These are phyloP conservation scores for Phaetusa simplex DNA, from an alignment of 2,113 vertebrate species.

Conservation along the genomic window DNA sequence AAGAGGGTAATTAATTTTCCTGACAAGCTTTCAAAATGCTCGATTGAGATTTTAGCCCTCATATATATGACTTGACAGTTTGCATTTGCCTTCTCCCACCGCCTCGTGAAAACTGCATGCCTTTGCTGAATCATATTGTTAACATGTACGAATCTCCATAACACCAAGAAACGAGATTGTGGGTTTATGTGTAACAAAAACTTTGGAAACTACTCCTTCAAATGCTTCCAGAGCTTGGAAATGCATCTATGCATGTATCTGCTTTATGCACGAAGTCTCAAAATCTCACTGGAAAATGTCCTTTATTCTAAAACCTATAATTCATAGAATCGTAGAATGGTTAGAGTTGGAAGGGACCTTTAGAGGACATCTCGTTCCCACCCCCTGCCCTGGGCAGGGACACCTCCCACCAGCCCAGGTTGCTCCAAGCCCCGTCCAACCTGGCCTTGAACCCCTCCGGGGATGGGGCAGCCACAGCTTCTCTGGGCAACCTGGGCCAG, in stretches of 20 bases:
- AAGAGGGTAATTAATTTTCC: constrained; percentile 74
- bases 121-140: neutral
- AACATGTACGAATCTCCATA: neutral
- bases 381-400: neutral
- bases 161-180: neutral
- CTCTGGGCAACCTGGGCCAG: no score
- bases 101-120: neutral
- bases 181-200: neutral
- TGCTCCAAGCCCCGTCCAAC: neutral
- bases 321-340: neutral
- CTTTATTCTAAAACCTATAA: neutral
- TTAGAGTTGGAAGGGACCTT: neutral
- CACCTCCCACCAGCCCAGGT: neutral
- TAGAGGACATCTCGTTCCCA: neutral
- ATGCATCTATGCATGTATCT: neutral
- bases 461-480: neutral
- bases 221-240: neutral
- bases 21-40: constrained; percentile 68
- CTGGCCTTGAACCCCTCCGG: neutral
- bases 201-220: neutral
- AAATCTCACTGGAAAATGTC: neutral
- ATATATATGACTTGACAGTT: constrained; percentile 59
- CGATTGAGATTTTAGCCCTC: constrained; percentile 69
- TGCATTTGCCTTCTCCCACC: constrained; percentile 47
- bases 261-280: neutral